Conservation (phyloP, 2,113 vertebrate species). For the Gallinago jamesoni region DNA sequence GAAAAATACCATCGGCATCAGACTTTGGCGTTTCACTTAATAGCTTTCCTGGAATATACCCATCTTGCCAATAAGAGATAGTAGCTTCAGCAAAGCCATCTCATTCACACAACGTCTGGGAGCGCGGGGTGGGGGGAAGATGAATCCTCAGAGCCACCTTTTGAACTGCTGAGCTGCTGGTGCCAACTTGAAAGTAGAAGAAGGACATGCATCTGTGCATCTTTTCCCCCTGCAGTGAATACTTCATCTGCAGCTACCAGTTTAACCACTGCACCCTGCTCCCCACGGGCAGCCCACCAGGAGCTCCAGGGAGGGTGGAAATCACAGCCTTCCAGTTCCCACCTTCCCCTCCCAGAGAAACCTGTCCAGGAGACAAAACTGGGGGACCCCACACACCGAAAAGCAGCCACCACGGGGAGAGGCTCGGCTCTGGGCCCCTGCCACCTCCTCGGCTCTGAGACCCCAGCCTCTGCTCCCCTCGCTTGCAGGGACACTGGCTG, state of each 20-base stretch:
- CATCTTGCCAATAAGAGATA: conserved; percentile 39
- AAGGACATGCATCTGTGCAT: conserved; percentile 23
- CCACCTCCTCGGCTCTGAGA: not conserved
- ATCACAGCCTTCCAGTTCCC: not conserved
- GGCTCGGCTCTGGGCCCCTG: not conserved
- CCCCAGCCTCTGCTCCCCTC: not conserved
- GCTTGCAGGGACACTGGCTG: too few relatives aligned
- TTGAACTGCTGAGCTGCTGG: not conserved
- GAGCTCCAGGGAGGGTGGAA: not conserved
- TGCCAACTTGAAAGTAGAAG: not conserved
- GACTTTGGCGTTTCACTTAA: conserved; percentile 31
- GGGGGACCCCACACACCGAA: not conserved
- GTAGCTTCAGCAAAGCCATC: not conserved
- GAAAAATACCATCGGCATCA: not conserved
- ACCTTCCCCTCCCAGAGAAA: not conserved
- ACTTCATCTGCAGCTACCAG: conserved; percentile 20
- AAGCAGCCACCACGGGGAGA: not conserved
- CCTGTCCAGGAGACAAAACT: not conserved
- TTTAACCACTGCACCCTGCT: not conserved
- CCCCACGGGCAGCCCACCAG: not conserved
- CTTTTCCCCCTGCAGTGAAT: conserved; percentile 7
- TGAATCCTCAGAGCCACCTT: conserved; percentile 43
- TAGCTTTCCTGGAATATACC: conserved; percentile 38
- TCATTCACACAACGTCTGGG: conserved; percentile 46
- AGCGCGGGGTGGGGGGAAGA: not conserved